Evolutionary conservation across 2,888 invertebrate species (phyloP), one percentile per base, ranked within the genome.

Genomic region (Ophioninae sp.): DNA sequence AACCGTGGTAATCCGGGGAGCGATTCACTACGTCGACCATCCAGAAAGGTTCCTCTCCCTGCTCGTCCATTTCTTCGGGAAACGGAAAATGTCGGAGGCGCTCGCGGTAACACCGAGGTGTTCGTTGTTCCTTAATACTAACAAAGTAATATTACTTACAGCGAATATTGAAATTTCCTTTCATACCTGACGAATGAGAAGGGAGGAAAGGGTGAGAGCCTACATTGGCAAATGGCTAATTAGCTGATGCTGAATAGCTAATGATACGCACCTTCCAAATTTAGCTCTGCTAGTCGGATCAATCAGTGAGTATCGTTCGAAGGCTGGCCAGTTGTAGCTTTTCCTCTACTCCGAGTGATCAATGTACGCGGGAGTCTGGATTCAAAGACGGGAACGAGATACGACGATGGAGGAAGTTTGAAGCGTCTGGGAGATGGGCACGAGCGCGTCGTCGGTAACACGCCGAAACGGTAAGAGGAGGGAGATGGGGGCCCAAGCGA

Each of bases 361-460:
- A 68, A 20, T 44, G 68, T 30, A 30, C 37, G 39, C 13, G 22
- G n/a, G 76, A 58, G 17, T 39, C 68, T 59, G 39, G 44, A 80
- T 73, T 73, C 80, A 80, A 83, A 83, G 83, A 61, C 64, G 67
- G 41, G 61, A 77, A 80, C 76, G 75, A 77, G 68, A 83, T 58
- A 77, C 76, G 22, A 68, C 58, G 59, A 6, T n/a, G 10, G 17
- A 63, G 39, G 41, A 58, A 64, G n/a, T 44, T 41, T n/a, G 56
- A 56, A 63, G 73, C 77, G 63, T 63, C 22, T 20, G 44, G 80
- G 41, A 76, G 72, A 71, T 65, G 13, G 67, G 68, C 63, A 71
- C 39, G 75, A 74, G 51, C 61, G 63, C 51, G 20, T 77, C 77
- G 68, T 80, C 80, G 64, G 83, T 68, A 80, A 68, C 68, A 73